phyloP scores from a whole-genome alignment of 2,113 vertebrate genomes.

The Numenius arquata region DNA sequence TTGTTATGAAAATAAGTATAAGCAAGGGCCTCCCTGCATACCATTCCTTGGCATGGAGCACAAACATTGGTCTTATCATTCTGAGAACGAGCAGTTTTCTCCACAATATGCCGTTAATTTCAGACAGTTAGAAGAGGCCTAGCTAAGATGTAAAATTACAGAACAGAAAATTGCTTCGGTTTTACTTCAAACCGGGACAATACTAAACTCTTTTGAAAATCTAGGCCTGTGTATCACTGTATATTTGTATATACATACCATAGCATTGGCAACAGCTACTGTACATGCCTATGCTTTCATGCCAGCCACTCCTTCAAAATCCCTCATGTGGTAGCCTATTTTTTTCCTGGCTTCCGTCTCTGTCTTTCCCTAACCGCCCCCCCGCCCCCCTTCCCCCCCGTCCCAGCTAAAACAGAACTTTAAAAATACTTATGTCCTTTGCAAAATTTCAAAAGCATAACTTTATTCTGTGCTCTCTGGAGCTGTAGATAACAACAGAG shows the following conservation, averaged over 20 bases:
- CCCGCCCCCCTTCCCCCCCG: accelerated
- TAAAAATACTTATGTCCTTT: neutral
- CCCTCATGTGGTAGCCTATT: neutral
- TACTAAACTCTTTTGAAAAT: neutral
- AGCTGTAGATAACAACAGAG: conserved; percentile 31
- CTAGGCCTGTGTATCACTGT: neutral
- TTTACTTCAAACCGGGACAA: too few species aligned
- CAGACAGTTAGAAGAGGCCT: too few species aligned
- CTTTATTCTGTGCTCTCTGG: neutral
- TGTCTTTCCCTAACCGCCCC: too few species aligned
- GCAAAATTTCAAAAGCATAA: neutral
- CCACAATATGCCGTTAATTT: too few species aligned
- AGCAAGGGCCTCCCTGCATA: too few species aligned
- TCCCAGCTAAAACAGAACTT: neutral
- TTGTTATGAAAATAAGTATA: too few species aligned
- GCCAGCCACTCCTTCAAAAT: neutral
- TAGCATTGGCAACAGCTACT: neutral
- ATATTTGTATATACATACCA: neutral
- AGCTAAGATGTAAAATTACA: too few species aligned
- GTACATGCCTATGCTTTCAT: neutral
- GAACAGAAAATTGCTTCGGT: too few species aligned
- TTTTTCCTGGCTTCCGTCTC: neutral
- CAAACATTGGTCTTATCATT: too few species aligned
- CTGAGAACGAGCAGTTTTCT: too few species aligned
- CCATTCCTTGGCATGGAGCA: too few species aligned